phyloP scores from a whole-genome alignment of 2,113 vertebrate genomes.

The Amazona guildingii region DNA sequence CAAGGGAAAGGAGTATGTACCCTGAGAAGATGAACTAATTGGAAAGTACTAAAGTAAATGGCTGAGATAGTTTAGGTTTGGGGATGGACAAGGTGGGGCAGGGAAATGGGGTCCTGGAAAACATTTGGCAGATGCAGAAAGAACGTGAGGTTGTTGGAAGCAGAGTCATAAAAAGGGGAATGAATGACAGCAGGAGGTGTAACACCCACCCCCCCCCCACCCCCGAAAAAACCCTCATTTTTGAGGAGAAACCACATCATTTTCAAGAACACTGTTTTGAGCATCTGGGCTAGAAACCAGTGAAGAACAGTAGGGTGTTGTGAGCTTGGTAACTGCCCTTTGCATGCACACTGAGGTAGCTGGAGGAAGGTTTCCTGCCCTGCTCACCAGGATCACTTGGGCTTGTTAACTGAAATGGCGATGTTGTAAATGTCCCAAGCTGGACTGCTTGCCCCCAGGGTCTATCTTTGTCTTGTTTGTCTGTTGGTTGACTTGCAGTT shows the following conservation, averaged over 20 bases:
- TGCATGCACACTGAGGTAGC: background rate
- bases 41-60: background rate
- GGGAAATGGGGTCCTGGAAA: background rate
- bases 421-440: background rate
- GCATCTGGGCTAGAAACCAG: background rate
- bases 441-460: background rate
- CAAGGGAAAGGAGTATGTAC: background rate
- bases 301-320: background rate
- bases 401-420: background rate
- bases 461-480: conserved; percentile 15
- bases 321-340: background rate
- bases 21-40: conserved; percentile 4
- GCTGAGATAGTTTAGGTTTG: conserved; percentile 6
- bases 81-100: background rate
- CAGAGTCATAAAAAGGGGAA: background rate
- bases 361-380: background rate
- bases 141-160: background rate
- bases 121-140: background rate
- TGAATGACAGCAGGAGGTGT: background rate
- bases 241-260: background rate
- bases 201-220: background rate
- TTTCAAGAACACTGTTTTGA: background rate
- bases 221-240: background rate
- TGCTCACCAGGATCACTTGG: background rate
- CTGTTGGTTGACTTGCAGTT: conserved; percentile 13